These are phyloP conservation scores for Ophraella communa DNA, from an alignment of 2,888 invertebrate species.

Conservation along the genomic window DNA sequence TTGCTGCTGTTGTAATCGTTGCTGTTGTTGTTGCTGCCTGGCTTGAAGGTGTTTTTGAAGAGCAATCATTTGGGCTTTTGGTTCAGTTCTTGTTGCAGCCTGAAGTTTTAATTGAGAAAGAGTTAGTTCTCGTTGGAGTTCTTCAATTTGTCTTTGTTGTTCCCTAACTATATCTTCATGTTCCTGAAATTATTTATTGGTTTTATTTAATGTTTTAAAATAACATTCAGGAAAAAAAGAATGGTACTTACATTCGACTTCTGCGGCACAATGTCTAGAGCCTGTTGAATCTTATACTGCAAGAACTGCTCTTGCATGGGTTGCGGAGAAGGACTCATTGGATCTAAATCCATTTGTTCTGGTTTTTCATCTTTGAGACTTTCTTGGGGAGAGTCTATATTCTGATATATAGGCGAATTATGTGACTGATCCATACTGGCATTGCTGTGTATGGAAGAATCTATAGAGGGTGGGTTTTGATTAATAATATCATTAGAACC, in stretches of 20 bases:
- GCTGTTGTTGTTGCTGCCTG: conserved; percentile 62
- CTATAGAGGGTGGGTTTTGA: conserved; percentile 45
- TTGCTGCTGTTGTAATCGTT: conserved; percentile 66
- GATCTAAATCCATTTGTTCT: conserved; percentile 60
- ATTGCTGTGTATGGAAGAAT: conserved; percentile 50
- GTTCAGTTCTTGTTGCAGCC: conserved; percentile 62
- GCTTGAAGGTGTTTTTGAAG: conserved; percentile 57
- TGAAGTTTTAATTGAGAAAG: conserved; percentile 80
- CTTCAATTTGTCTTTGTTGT: conserved; percentile 87
- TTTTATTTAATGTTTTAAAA: neutral
- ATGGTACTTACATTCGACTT: conserved; percentile 2
- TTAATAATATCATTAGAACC: conserved; percentile 36
- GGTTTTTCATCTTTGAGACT: conserved; percentile 40
- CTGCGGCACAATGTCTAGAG: neutral
- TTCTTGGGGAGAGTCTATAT: conserved; percentile 53
- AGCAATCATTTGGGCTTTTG: conserved; percentile 54
- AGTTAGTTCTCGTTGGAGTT: conserved; percentile 81
- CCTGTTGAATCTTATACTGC: conserved; percentile 27
- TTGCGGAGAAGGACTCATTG: conserved; percentile 58
- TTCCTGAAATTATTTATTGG: conserved; percentile 24
- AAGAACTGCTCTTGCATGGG: conserved; percentile 51
- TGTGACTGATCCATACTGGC: conserved; percentile 57
- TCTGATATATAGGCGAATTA: conserved; percentile 62
- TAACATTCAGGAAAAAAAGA: neutral
- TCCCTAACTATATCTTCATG: conserved; percentile 79